Evolutionary conservation across 2,888 invertebrate species (phyloP).

Genomic region (Pyrocoelia pectoralis): DNA sequence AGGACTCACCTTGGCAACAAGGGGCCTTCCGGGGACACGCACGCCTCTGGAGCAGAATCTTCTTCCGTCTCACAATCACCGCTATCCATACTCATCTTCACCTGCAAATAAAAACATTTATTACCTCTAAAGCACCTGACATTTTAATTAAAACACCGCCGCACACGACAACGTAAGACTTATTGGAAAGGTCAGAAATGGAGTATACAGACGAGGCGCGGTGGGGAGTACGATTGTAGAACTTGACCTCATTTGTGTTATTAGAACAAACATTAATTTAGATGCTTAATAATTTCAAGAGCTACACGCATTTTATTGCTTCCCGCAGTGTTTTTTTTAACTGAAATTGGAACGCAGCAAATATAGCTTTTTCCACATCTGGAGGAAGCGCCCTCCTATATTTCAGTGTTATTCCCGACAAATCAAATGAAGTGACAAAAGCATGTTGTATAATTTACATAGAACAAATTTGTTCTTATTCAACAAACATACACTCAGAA

Average conservation of each 20-base stretch:
- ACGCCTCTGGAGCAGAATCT: conserved; percentile 58
- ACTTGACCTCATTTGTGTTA: conserved; percentile 17
- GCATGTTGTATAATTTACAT: too few species aligned
- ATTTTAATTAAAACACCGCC: conserved; percentile 20
- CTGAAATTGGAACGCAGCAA: too few species aligned
- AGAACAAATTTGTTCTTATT: too few species aligned
- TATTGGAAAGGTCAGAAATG: conserved; percentile 41
- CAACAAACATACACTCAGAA: too few species aligned
- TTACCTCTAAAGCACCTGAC: conserved; percentile 17
- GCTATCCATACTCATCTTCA: conserved; percentile 52
- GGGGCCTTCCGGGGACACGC: conserved; percentile 54
- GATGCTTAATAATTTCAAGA: background rate
- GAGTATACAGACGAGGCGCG: conserved; percentile 9
- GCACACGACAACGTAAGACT: conserved; percentile 28
- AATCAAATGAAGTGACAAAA: too few species aligned
- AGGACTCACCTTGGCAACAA: conserved; percentile 54
- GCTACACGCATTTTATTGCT: background rate
- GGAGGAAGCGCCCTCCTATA: too few species aligned
- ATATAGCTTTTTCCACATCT: too few species aligned
- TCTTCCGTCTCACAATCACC: conserved; percentile 57
- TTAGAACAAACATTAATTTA: background rate
- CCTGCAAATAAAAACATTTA: conserved; percentile 28
- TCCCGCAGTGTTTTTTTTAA: too few species aligned
- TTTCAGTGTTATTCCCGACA: too few species aligned
- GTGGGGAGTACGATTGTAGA: conserved; percentile 2